Evolutionary conservation across 2,113 vertebrate genomes (phyloP).

Genomic region (Mus musculus): DNA sequence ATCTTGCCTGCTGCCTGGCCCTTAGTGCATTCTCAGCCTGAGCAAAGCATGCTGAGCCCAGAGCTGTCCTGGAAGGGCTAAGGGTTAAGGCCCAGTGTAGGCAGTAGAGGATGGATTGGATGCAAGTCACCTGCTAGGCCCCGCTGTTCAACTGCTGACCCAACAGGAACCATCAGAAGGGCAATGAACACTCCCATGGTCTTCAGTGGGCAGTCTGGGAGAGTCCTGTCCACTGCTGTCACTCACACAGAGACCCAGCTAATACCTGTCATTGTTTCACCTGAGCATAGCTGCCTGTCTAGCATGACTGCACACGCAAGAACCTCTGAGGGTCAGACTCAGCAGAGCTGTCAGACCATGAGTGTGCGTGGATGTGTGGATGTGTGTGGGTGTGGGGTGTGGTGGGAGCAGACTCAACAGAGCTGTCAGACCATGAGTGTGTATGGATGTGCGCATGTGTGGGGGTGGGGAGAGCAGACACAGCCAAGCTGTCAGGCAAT

Average conservation of each 20-base stretch:
- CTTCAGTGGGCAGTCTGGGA: not conserved
- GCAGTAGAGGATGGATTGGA: no score
- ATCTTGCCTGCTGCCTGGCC: no score
- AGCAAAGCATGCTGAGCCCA: not conserved
- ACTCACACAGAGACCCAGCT: not conserved
- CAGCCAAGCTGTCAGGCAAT: no score
- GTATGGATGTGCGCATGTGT: accelerated
- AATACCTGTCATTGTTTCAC: not conserved
- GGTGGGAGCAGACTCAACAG: no score
- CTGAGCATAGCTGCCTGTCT: not conserved
- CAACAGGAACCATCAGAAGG: not conserved
- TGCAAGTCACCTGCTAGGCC: not conserved
- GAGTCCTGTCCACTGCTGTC: not conserved
- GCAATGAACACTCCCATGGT: accelerated
- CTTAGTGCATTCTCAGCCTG: not conserved
- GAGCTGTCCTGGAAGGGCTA: not conserved
- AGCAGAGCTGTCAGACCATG: not conserved
- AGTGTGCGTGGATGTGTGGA: accelerated
- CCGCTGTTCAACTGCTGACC: not conserved
- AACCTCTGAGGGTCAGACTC: not conserved
- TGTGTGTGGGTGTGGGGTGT: accelerated
- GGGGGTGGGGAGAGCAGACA: no score
- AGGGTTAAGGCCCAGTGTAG: not conserved
- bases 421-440: no score
- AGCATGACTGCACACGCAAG: not conserved